Conservation (phyloP, 2,888 invertebrate genomes). For the Hirtodrosophila cameraria region DNA sequence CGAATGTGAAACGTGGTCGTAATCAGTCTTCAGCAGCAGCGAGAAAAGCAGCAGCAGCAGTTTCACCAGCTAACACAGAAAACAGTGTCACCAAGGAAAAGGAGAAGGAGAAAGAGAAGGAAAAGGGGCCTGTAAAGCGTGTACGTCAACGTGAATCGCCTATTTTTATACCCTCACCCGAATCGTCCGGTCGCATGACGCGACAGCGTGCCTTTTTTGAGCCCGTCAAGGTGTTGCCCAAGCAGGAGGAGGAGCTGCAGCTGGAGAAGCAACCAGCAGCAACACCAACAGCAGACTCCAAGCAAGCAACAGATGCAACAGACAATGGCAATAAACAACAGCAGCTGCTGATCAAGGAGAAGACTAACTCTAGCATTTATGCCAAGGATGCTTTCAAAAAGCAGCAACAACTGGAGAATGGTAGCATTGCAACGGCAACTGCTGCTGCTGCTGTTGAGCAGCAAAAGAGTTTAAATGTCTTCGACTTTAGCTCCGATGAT, state of each 20-base stretch:
- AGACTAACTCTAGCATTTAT: slow-evolving; percentile 66
- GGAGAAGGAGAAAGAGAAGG: slow-evolving; percentile 38
- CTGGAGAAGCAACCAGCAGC: slow-evolving; percentile 16
- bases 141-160: slow-evolving; percentile 82
- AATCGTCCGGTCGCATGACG: slow-evolving; percentile 83
- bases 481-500: slow-evolving; percentile 86
- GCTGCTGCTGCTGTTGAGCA: slow-evolving; percentile 40
- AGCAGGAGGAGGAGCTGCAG: slow-evolving; percentile 31
- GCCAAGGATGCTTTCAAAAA: slow-evolving; percentile 63
- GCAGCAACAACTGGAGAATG: slow-evolving; percentile 63
- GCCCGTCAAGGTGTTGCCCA: slow-evolving; percentile 81
- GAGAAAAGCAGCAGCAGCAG: slow-evolving; percentile 40
- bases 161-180: slow-evolving; percentile 82
- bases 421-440: slow-evolving; percentile 34
- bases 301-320: slow-evolving; percentile 13
- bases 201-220: slow-evolving; percentile 83
- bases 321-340: slow-evolving; percentile 39
- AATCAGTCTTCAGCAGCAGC: slow-evolving; percentile 35
- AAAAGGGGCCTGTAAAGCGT: slow-evolving; percentile 72
- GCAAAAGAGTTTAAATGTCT: slow-evolving; percentile 75
- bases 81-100: slow-evolving; percentile 40
- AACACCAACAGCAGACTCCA: slow-evolving; percentile 11
- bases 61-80: slow-evolving; percentile 24
- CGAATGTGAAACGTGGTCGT: slow-evolving; percentile 64
- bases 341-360: slow-evolving; percentile 55